A percentile compares a stretch with the other conserved stretches of the same genome.
Conservation (phyloP, 2,113 vertebrate genomes). For the Rhagologus leucostigma region DNA sequence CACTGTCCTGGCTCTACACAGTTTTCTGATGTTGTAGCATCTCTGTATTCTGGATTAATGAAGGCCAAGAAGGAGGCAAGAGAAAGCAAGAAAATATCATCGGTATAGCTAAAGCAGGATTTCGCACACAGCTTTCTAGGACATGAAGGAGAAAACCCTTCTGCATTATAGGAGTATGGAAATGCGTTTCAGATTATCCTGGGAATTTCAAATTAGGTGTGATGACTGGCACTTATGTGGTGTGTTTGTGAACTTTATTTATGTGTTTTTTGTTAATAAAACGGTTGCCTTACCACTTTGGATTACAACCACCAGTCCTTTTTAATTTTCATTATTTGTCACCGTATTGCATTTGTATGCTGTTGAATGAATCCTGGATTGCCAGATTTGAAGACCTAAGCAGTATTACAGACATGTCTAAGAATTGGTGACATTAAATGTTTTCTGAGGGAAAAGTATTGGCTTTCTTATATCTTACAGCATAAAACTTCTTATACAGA, state of each 20-base stretch:
- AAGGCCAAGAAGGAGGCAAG: neutral
- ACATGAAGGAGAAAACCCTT: neutral
- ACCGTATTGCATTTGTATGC: neutral
- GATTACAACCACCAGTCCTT: neutral
- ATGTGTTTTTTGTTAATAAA: too few relatives aligned
- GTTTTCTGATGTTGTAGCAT: neutral
- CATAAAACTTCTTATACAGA: neutral
- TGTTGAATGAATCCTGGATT: neutral
- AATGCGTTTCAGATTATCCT: neutral
- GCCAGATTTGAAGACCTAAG: neutral
- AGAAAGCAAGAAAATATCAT: neutral
- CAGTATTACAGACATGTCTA: neutral
- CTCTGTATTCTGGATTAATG: neutral
- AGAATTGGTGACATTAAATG: neutral
- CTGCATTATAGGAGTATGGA: neutral
- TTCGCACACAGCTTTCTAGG: neutral
- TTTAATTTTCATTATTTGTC: neutral
- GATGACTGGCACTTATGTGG: neutral
- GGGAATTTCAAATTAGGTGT: neutral
- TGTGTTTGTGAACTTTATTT: neutral
- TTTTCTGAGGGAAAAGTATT: neutral
- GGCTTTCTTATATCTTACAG: neutral
- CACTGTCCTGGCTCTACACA: neutral
- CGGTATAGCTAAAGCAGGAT: neutral
- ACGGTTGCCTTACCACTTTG: too few relatives aligned